Evolutionary conservation across 2,888 invertebrate species (phyloP), one percentile per base, ranked within the genome.

Genomic region (Pollenia griseotomentosa): DNA sequence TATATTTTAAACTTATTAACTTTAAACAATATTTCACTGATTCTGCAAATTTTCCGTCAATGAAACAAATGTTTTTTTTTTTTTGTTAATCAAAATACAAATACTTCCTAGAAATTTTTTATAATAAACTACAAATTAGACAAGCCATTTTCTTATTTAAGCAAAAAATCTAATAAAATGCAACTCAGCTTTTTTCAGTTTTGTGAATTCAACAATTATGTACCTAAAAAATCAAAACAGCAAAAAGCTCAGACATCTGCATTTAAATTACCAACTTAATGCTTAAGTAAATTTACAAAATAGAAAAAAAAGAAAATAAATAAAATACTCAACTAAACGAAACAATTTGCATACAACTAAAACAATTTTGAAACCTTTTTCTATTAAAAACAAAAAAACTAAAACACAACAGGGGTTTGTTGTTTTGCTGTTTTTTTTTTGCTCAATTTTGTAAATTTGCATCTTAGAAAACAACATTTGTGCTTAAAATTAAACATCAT

Each of bases 291-390:
- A 71, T 33, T 7, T 0, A 14, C n/a, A 19, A 63, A 44, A 61
- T 63, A 74, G 68, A 66, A 42, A 8, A 33, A 51, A 61, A 68
- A 74, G 73, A 73, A 42, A 8, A 33, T 5, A 8, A 63, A 14
- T 66, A 68, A 42, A 48, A 70, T 33, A 33, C 33, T 6, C 33
- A 55, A 40, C 23, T 59, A 74, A 74, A 51, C n/a, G 53, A 63
- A 83, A 74, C 81, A 82, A 87, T 87, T 87, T 87, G 84, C 87
- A 87, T 87, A 84, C 73, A 87, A 84, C 77, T 78, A 16, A 59
- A 78, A 86, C 70, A 46, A 59, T 75, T 40, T 44, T 80, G 42
- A 59, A 78, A 86, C 70, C 40, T 65, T 75, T 40, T 44, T 80
- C 42, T 61, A 33, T 55, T 10, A 46, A 40, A 51, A 55, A 40